Evolutionary conservation across 2,113 vertebrate species (phyloP), one percentile per base, ranked within the genome.

Genomic region (Boulengeromyrus knoepffleri): DNA sequence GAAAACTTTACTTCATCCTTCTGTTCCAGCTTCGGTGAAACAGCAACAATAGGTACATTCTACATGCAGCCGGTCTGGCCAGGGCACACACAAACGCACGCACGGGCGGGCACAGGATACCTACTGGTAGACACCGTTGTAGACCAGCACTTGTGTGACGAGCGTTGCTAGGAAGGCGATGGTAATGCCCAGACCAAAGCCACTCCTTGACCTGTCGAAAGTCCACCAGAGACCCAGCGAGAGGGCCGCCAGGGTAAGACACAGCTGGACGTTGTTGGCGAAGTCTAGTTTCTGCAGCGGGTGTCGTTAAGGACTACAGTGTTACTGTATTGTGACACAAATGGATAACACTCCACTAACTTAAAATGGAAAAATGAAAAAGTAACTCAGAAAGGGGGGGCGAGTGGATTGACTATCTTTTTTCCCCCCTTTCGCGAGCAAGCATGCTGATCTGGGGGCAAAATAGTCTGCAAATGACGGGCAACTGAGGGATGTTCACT

Each of bases 211-310:
- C 58, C 98, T 96, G 92, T 99, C 98, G 89, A 99, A 99, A 0
- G 97, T 99, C 98, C 98, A 99, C 98, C 98, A 99, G 47, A 99
- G 93, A 1, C 98, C 98, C 36, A 99, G 96, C 36, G 98, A 99
- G 17, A 99, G 95, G 0, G 98, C 98, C 13, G 97, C 98, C 95
- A 99, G 93, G 0, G 98, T 99, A 91, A 99, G 96, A 24, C 97
- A 99, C 90, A 99, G 93, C 94, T 99, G 98, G 80, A 98, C 96
- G 77, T 99, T 99, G 95, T 99, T 99, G 91, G 97, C 98, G 95
- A 99, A 99, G 94, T 99, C 98, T 92, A 99, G 97, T 94, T 99
- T 99, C 98, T 99, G 96, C 88, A 3, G 52, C 10, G 2, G 90
- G 36, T 85, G 12, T 1, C 74, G 95, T 97, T 96, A 99, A 99